Conservation (phyloP, 2,113 vertebrate genomes). For the Vidua macroura region DNA sequence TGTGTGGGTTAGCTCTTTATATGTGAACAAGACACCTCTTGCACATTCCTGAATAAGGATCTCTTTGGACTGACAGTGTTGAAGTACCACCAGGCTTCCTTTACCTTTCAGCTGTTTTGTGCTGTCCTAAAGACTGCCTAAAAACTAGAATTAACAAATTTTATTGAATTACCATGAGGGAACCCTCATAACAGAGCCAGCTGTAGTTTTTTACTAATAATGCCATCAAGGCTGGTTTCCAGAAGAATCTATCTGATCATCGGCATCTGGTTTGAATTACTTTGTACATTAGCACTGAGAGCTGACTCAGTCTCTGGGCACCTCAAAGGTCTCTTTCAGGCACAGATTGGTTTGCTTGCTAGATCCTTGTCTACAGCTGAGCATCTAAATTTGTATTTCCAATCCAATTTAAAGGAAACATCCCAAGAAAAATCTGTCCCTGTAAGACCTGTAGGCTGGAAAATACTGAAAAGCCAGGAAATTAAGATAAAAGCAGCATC, state of each 20-base stretch:
- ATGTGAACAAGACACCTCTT: not conserved
- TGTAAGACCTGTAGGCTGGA: not conserved
- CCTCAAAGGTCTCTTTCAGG: not conserved
- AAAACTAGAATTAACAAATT: not conserved
- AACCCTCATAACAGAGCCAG: not conserved
- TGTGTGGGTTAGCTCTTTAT: not conserved
- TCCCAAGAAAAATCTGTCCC: not conserved
- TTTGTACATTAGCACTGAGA: not conserved
- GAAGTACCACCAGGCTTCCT: not conserved
- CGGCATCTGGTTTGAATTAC: slow-evolving; percentile 24
- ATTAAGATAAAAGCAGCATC: slow-evolving; percentile 2
- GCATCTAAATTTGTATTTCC: not conserved
- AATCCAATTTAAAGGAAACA: not conserved
- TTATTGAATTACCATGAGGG: not conserved
- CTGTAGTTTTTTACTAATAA: not conserved
- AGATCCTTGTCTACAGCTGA: not conserved
- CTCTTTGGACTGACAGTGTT: not conserved
- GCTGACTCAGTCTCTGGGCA: not conserved
- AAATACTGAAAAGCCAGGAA: not conserved
- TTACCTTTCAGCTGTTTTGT: not conserved
- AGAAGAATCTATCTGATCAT: slow-evolving; percentile 13
- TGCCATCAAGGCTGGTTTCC: not conserved
- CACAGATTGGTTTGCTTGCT: not conserved
- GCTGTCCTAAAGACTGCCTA: not conserved
- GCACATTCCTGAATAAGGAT: not conserved